phyloP scores from a whole-genome alignment of 2,888 invertebrate genomes.

The Sepiola atlantica region DNA sequence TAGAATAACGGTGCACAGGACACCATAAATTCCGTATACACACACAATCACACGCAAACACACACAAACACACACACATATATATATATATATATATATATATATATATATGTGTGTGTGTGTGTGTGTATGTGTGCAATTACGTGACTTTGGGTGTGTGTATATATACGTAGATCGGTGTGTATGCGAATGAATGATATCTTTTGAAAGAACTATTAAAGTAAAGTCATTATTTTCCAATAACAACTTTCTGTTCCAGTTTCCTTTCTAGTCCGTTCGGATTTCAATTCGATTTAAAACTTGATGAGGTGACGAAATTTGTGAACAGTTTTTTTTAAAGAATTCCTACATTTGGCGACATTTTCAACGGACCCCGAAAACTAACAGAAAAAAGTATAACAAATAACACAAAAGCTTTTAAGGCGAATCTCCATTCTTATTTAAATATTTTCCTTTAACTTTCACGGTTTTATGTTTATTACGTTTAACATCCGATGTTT shows the following conservation, averaged over 20 bases:
- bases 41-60: too few relatives aligned
- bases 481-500: neutral
- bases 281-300: neutral
- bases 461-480: neutral
- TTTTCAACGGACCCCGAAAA: neutral
- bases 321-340: neutral
- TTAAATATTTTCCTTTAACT: neutral
- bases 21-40: too few relatives aligned
- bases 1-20: too few relatives aligned
- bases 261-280: neutral
- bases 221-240: neutral
- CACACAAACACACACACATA: too few relatives aligned
- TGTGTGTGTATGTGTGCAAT: too few relatives aligned
- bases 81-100: too few relatives aligned
- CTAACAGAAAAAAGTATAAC: neutral
- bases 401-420: neutral
- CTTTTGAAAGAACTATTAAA: neutral
- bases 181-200: too few relatives aligned
- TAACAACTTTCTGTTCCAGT: neutral
- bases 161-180: too few relatives aligned
- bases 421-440: neutral
- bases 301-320: neutral
- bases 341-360: neutral
- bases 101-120: too few relatives aligned
- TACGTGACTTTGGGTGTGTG: too few relatives aligned